phyloP scores from a whole-genome alignment of 2,888 invertebrate genomes.

The Diadegma fenestrale region DNA sequence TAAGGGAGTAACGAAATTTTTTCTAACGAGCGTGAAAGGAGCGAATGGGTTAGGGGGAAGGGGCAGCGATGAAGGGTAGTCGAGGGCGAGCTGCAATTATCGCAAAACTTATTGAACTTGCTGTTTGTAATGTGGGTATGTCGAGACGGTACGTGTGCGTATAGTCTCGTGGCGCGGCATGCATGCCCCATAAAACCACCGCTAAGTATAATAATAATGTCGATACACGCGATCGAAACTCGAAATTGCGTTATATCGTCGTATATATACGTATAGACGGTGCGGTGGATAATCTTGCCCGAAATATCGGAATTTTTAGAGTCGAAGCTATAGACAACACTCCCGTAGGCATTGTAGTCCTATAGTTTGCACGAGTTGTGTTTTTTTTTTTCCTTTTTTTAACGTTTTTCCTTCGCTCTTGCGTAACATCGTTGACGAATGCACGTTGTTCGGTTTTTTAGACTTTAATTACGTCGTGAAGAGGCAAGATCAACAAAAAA shows the following conservation, averaged over 20 bases:
- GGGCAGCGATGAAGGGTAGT: constrained; percentile 19
- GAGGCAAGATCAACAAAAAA: constrained; percentile 76
- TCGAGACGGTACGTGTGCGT: constrained; percentile 74
- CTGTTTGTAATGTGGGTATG: constrained; percentile 72
- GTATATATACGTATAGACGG: not conserved
- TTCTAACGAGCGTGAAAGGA: constrained; percentile 42
- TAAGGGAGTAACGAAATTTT: constrained; percentile 46
- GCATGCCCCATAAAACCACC: constrained; percentile 56
- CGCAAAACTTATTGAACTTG: constrained; percentile 61
- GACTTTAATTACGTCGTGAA: constrained; percentile 78
- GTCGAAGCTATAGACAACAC: constrained; percentile 35
- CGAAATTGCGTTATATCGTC: constrained; percentile 28
- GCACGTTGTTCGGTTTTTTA: constrained; percentile 46
- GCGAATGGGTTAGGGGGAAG: constrained; percentile 15
- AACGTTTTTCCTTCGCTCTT: not conserved
- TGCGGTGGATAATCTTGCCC: not conserved
- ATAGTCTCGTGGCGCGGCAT: constrained; percentile 60
- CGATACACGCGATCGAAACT: constrained; percentile 65
- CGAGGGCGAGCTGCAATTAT: constrained; percentile 60
- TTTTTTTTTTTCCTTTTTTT: not conserved
- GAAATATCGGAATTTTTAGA: constrained; percentile 43
- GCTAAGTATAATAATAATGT: constrained; percentile 53
- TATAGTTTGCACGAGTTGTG: constrained; percentile 14
- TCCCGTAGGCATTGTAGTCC: constrained; percentile 36
- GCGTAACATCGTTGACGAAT: not conserved